A percentile compares a stretch with the other conserved stretches of the same genome.
Conservation (phyloP, 2,113 vertebrate genomes). For the Tetrax tetrax region DNA sequence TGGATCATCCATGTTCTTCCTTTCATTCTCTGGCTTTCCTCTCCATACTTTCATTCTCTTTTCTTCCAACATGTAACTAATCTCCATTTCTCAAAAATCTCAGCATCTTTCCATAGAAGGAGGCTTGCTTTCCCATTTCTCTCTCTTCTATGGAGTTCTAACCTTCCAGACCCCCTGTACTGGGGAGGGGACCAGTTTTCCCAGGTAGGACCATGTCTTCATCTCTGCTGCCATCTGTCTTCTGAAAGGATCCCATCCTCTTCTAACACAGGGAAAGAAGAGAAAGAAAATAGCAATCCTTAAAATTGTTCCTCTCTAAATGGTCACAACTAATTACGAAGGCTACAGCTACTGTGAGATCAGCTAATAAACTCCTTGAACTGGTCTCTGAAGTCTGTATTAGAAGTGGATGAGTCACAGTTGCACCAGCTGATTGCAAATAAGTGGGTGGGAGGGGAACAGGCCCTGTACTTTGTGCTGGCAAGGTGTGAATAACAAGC, state of each 20-base stretch:
- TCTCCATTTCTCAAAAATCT: neutral
- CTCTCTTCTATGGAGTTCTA: neutral
- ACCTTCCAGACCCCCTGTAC: neutral
- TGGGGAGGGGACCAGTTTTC: neutral
- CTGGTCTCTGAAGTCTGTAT: conserved; percentile 30
- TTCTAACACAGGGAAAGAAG: neutral
- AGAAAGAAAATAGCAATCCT: neutral
- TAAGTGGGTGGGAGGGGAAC: conserved; percentile 22
- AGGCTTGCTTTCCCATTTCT: fast-evolving
- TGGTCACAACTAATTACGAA: neutral
- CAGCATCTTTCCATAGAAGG: neutral
- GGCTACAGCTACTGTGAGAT: neutral
- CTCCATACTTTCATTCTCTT: neutral
- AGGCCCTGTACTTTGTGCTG: neutral
- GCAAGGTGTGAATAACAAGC: neutral
- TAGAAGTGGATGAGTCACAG: conserved; percentile 28
- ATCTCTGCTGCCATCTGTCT: neutral
- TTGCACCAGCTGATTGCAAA: conserved; percentile 43
- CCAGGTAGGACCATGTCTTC: neutral
- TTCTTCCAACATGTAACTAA: neutral
- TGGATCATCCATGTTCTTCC: neutral
- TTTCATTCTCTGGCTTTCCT: neutral
- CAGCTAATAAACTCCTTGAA: conserved; percentile 21
- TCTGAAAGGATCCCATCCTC: neutral
- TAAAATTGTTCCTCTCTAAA: neutral